Percentiles rank a stretch among this genome's conserved stretches.
Evolutionary conservation across 2,888 invertebrate genomes (phyloP).

Genomic region (Dorcus hopei): DNA sequence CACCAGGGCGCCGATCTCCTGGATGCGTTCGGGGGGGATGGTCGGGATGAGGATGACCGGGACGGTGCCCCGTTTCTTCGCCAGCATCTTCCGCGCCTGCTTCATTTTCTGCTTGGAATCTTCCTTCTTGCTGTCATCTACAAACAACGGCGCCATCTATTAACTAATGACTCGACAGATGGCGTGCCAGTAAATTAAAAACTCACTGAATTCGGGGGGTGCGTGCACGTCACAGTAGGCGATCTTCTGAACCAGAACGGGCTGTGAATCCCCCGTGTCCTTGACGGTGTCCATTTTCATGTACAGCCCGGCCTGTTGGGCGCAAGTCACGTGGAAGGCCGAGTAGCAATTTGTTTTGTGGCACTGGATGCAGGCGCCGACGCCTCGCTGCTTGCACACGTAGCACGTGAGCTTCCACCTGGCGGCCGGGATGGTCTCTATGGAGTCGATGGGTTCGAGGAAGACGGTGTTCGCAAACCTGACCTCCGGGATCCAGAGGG

Average conservation of each 20-base stretch:
- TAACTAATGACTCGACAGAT: neutral
- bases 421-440: slow-evolving; percentile 92
- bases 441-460: slow-evolving; percentile 93
- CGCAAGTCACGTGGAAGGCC: slow-evolving; percentile 99
- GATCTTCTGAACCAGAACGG: slow-evolving; percentile 88
- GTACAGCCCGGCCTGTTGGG: slow-evolving; percentile 90
- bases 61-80: slow-evolving; percentile 78
- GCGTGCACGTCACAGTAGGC: slow-evolving; percentile 96
- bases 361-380: slow-evolving; percentile 97
- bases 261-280: slow-evolving; percentile 54
- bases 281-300: slow-evolving; percentile 96
- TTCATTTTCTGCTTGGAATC: slow-evolving; percentile 80
- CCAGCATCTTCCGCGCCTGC: slow-evolving; percentile 80
- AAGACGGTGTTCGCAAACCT: slow-evolving; percentile 97
- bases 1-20: slow-evolving; percentile 80
- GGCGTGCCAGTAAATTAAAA: neutral
- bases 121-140: slow-evolving; percentile 49
- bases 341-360: slow-evolving; percentile 93
- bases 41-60: slow-evolving; percentile 93
- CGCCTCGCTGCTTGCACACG: slow-evolving; percentile 89
- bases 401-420: slow-evolving; percentile 96
- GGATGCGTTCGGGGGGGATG: slow-evolving; percentile 82
- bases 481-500: slow-evolving; percentile 96
- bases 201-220: slow-evolving; percentile 55
- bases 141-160: slow-evolving; percentile 5